Conservation (phyloP, 2,113 vertebrate genomes). For the Paramormyrops kingsleyae region DNA sequence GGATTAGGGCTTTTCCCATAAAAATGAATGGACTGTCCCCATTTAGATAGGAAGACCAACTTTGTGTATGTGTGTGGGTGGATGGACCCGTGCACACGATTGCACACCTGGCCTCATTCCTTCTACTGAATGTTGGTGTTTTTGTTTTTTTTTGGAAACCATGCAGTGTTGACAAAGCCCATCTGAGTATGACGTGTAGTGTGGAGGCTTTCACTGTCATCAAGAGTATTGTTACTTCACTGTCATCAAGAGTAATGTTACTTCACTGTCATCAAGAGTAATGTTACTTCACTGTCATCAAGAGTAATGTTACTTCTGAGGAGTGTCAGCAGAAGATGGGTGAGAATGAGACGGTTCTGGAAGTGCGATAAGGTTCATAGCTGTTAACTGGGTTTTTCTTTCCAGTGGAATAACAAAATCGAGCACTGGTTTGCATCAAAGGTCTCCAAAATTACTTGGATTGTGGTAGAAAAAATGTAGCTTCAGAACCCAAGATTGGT, state of each 20-base stretch:
- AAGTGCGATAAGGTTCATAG: not conserved
- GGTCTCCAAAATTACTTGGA: not conserved
- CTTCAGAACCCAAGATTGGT: not conserved
- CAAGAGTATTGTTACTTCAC: no score
- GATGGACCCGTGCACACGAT: not conserved
- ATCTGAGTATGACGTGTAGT: not conserved
- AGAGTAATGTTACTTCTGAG: not conserved
- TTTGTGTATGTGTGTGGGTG: not conserved
- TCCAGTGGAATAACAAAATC: not conserved
- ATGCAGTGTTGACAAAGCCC: not conserved
- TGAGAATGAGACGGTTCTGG: not conserved
- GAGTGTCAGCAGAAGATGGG: not conserved
- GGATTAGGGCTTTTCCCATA: no score
- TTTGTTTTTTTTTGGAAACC: not conserved
- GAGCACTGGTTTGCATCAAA: not conserved
- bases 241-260: no score
- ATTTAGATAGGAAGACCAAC: no score
- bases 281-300: not conserved
- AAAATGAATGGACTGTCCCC: no score
- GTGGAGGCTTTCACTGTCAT: not conserved
- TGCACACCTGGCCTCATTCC: not conserved
- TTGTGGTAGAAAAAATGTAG: not conserved
- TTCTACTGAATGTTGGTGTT: not conserved
- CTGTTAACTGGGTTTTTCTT: not conserved
- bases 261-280: no score